Conservation (phyloP, 2,797 vertebrate genomes). For the Typhlichthys subterraneus region DNA sequence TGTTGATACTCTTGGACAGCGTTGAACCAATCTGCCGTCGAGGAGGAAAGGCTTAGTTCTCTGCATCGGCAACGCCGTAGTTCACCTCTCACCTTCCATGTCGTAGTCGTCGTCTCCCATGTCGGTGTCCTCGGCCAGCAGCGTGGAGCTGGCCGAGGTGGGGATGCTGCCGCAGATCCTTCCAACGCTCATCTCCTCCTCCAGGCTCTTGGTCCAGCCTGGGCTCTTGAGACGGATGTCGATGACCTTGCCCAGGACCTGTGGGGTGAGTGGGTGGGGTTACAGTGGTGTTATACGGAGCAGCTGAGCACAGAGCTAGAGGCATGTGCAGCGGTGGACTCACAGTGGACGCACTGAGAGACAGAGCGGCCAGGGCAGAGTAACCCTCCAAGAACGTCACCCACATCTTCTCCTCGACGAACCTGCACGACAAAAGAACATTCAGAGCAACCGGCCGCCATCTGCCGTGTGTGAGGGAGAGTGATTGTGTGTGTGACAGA, state of each 20-base stretch:
- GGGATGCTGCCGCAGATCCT: constrained; percentile 88
- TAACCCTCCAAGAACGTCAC: constrained; percentile 97
- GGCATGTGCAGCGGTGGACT: constrained; percentile 29
- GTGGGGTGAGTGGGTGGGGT: constrained; percentile 5
- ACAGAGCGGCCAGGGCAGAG: constrained; percentile 89
- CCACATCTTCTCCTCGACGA: constrained; percentile 99
- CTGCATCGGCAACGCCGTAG: not conserved
- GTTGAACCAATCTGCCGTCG: no score
- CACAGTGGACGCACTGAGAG: constrained; percentile 83
- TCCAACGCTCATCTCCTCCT: constrained; percentile 96
- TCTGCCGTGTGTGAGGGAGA: no score
- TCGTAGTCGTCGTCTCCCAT: constrained; percentile 93
- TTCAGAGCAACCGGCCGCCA: not conserved
- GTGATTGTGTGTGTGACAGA: no score
- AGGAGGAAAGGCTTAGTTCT: not conserved
- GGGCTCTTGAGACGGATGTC: constrained; percentile 91
- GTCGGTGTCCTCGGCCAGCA: constrained; percentile 93
- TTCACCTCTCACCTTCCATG: constrained; percentile 91
- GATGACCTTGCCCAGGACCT: constrained; percentile 87
- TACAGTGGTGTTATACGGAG: not conserved
- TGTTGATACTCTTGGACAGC: no score
- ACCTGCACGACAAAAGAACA: constrained; percentile 73
- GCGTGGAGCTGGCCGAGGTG: constrained; percentile 91
- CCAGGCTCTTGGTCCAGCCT: constrained; percentile 92
- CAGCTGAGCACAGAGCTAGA: not conserved